These are phyloP conservation scores for Calameuta idolon DNA, from an alignment of 2,888 invertebrate genomes.

Conservation along the genomic window DNA sequence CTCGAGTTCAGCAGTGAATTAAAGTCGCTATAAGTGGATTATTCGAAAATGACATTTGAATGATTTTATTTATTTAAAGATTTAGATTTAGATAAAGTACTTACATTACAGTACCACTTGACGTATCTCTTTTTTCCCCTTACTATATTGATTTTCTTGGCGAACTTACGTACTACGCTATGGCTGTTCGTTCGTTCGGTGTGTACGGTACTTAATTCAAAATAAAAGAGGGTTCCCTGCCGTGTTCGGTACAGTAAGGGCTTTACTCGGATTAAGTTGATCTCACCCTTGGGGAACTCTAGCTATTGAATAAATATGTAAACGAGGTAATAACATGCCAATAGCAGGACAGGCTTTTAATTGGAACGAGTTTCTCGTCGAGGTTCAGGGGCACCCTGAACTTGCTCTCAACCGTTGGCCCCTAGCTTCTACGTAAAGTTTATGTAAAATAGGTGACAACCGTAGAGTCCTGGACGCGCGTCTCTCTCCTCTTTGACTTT, in stretches of 20 bases:
- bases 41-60: neutral
- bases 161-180: neutral
- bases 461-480: neutral
- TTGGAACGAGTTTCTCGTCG: constrained; percentile 13
- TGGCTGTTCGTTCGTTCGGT: neutral
- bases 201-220: constrained; percentile 38
- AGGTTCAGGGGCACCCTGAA: neutral
- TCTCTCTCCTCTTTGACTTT: neutral
- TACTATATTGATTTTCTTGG: neutral
- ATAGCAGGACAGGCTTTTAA: constrained; percentile 49
- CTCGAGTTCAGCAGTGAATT: neutral
- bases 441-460: neutral
- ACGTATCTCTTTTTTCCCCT: neutral
- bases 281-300: constrained; percentile 32
- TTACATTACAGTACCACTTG: neutral
- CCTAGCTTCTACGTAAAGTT: neutral
- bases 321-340: constrained; percentile 66
- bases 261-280: constrained; percentile 35
- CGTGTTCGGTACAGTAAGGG: constrained; percentile 20
- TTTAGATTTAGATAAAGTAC: neutral
- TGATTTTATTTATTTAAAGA: neutral
- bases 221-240: constrained; percentile 43
- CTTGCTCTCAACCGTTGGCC: neutral
- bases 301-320: constrained; percentile 58
- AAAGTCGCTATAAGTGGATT: neutral